phyloP scores from a whole-genome alignment of 2,888 invertebrate genomes.

The Cantharis nigra region DNA sequence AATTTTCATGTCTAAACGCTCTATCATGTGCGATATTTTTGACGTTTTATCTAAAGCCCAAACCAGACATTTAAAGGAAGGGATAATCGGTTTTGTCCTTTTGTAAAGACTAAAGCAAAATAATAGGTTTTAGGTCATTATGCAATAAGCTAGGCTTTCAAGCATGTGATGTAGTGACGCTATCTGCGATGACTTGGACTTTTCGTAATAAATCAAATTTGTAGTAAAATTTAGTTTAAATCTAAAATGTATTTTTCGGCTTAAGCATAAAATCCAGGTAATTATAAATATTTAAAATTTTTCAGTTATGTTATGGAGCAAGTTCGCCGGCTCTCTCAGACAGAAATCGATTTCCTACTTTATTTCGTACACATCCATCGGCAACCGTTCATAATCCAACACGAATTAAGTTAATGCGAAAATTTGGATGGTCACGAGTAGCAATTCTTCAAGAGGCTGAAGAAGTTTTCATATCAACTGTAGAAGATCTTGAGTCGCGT shows the following conservation, averaged over 20 bases:
- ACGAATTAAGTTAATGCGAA: conserved; percentile 93
- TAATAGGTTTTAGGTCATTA: conserved; percentile 4
- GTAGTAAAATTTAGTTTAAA: neutral
- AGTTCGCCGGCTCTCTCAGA: conserved; percentile 98
- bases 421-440: conserved; percentile 96
- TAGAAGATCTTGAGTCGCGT: conserved; percentile 93
- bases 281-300: conserved; percentile 22
- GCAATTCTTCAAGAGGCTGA: conserved; percentile 98
- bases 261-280: neutral
- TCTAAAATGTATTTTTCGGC: neutral
- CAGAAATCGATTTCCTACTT: conserved; percentile 93
- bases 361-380: conserved; percentile 98
- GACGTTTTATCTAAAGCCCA: conserved; percentile 1
- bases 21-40: neutral
- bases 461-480: conserved; percentile 88
- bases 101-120: conserved; percentile 3
- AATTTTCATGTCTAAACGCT: conserved; percentile 2
- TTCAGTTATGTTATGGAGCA: conserved; percentile 96
- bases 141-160: conserved; percentile 2
- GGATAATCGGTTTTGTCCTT: conserved; percentile 3
- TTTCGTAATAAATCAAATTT: neutral
- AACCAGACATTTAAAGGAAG: neutral
- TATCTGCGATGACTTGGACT: neutral
- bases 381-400: conserved; percentile 99
- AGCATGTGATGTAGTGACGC: neutral